Evolutionary conservation across 2,888 invertebrate species (phyloP), one percentile per base, ranked within the genome.

Genomic region (Dinocampus coccinellae): DNA sequence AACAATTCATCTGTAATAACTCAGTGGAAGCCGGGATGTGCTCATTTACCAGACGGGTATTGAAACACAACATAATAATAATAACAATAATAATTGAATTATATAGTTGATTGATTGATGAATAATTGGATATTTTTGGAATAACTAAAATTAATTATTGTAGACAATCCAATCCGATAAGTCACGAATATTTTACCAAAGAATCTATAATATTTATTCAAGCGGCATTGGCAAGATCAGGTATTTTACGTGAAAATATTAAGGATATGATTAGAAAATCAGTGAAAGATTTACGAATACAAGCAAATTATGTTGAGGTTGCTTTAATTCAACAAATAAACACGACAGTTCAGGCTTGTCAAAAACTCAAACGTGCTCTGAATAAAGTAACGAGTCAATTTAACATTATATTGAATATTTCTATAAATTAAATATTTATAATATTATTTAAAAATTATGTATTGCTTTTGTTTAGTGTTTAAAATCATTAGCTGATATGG

Each of bases 81-180:
- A 13, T 2, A 33, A 64, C n/a, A n/a, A n/a, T n/a, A n/a, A n/a
- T n/a, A n/a, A n/a, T n/a, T n/a, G 11, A 57, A 33, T 13, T 0
- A 13, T 39, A 11, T 3, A 13, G 3, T 13, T n/a, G n/a, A 39
- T 39, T 39, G 13, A 13, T n/a, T n/a, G 2, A 13, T 39, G 11
- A 39, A 13, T n/a, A 39, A 39, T 11, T 2, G 0, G 13, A n/a
- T 13, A n/a, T 3, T 39, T 3, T 39, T 39, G 2, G 11, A 9
- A 11, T 13, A n/a, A 39, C 3, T 3, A 13, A 39, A 3, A n/a
- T 39, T 3, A n/a, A 3, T 60, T 52, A 36, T 62, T 2, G 9
- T 79, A 90, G 90, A 65, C 90, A 90, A 83, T 89, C 90, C 1
- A 89, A 89, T 7, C 88, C 89, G 4, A 88, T 88, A 75, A 89